Evolutionary conservation across 2,113 vertebrate genomes (phyloP).

Genomic region (Bos taurus): ARS-UCD2.0 NC_037332.1:82063001-82063500

Average conservation of each 20-base stretch:
- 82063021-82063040: slow-evolving; percentile 87
- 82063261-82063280: slow-evolving; percentile 90
- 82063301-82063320: slow-evolving; percentile 90
- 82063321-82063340: slow-evolving; percentile 88
- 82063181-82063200: slow-evolving; percentile 69
- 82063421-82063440: slow-evolving; percentile 91
- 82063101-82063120: slow-evolving; percentile 88
- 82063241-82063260: slow-evolving; percentile 59
- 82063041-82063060: slow-evolving; percentile 91
- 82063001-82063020: slow-evolving; percentile 91
- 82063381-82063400: slow-evolving; percentile 95
- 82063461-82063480: slow-evolving; percentile 88
- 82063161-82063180: slow-evolving; percentile 87
- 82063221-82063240: slow-evolving; percentile 62
- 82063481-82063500: neutral
- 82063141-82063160: slow-evolving; percentile 93
- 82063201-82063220: slow-evolving; percentile 32
- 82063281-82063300: slow-evolving; percentile 92
- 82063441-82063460: slow-evolving; percentile 91
- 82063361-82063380: slow-evolving; percentile 97
- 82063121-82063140: slow-evolving; percentile 93
- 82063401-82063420: slow-evolving; percentile 93
- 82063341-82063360: slow-evolving; percentile 73
- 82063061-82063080: slow-evolving; percentile 90
- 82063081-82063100: slow-evolving; percentile 90